These are phyloP conservation scores for Thunnus albacares DNA, from an alignment of 2,797 vertebrate genomes.

Conservation along the genomic window DNA sequence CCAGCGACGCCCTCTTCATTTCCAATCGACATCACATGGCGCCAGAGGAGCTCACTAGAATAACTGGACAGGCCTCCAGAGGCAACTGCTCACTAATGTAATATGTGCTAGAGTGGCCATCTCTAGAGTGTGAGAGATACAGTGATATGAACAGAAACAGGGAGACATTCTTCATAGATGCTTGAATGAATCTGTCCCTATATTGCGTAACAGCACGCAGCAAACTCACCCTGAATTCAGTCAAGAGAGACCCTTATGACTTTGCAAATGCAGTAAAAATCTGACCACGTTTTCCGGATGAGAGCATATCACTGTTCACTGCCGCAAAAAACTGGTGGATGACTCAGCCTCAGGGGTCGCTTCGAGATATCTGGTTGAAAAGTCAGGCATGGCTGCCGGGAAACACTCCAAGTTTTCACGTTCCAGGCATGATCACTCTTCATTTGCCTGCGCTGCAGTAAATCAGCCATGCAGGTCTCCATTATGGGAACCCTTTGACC, in stretches of 20 bases:
- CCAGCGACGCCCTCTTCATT: slow-evolving; percentile 61
- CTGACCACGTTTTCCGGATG: slow-evolving; percentile 28
- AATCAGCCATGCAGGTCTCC: slow-evolving; percentile 59
- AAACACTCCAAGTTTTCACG: slow-evolving; percentile 58
- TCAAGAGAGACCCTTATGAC: slow-evolving; percentile 5
- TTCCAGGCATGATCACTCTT: slow-evolving; percentile 59
- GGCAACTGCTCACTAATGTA: slow-evolving; percentile 65
- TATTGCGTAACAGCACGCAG: slow-evolving; percentile 43
- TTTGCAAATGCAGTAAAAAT: slow-evolving; percentile 15
- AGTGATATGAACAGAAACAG: slow-evolving; percentile 34
- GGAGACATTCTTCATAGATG: slow-evolving; percentile 29
- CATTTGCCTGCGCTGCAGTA: slow-evolving; percentile 51
- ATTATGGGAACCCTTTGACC: slow-evolving; percentile 57
- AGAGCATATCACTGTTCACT: slow-evolving; percentile 3
- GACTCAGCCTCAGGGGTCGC: slow-evolving; percentile 56
- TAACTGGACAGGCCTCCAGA: slow-evolving; percentile 69
- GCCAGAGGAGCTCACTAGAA: slow-evolving; percentile 70
- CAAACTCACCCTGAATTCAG: slow-evolving; percentile 8
- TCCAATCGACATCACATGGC: slow-evolving; percentile 69
- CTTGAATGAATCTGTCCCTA: slow-evolving; percentile 4
- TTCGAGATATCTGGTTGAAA: slow-evolving; percentile 46
- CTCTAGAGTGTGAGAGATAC: slow-evolving; percentile 35
- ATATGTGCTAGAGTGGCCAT: slow-evolving; percentile 57
- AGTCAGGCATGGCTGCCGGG: slow-evolving; percentile 55
- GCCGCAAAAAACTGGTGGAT: slow-evolving; percentile 20